Percentiles rank a stretch among this genome's conserved stretches.
Evolutionary conservation across 2,797 vertebrate genomes (phyloP).

Genomic region (Lateolabrax maculatus): DNA sequence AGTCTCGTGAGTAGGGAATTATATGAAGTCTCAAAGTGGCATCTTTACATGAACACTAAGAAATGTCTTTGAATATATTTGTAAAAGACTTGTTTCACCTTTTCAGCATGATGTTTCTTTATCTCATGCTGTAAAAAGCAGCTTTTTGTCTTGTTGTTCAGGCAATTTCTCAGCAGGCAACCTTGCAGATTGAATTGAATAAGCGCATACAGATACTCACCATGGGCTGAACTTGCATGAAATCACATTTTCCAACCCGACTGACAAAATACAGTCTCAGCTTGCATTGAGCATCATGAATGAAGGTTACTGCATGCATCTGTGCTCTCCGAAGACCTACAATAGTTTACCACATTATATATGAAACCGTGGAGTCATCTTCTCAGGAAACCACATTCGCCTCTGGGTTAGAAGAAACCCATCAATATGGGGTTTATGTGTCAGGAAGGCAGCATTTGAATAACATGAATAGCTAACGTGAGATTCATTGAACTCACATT

Average conservation of each 20-base stretch:
- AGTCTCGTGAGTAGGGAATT: constrained; percentile 25
- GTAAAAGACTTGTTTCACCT: background rate
- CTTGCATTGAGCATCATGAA: constrained; percentile 8
- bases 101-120: background rate
- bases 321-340: constrained; percentile 22
- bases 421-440: constrained; percentile 55
- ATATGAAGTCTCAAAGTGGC: constrained; percentile 20
- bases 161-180: constrained; percentile 9
- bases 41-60: background rate
- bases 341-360: constrained; percentile 32
- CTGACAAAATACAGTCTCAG: constrained; percentile 26
- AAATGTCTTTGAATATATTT: background rate
- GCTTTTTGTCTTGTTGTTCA: background rate
- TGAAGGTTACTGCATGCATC: constrained; percentile 23
- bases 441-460: constrained; percentile 36
- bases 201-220: constrained; percentile 3
- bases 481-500: background rate
- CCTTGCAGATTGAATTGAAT: constrained; percentile 6
- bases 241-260: constrained; percentile 31
- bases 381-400: constrained; percentile 25
- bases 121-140: background rate
- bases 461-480: constrained; percentile 27
- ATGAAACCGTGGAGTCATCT: constrained; percentile 49
- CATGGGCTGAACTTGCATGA: constrained; percentile 8
- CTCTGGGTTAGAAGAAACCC: constrained; percentile 37